Base-by-base conservation (phyloP, 2,113 vertebrate genomes). In the Hippocampus guttulatus region DNA sequence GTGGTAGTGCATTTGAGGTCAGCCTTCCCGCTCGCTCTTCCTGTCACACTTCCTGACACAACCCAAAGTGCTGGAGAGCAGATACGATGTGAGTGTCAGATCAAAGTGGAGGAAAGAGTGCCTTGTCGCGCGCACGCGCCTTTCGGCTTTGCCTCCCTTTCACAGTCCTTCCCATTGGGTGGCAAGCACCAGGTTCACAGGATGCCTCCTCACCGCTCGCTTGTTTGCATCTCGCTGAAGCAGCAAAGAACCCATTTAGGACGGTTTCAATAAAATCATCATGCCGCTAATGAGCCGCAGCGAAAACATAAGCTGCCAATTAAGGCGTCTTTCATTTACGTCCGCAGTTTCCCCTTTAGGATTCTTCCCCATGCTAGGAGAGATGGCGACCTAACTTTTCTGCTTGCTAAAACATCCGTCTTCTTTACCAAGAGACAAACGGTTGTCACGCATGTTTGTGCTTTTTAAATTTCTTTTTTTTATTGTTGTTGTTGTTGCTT, bases 301-400 rank as follows among this genome's bases (percentile, higher is more conserved):
- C 27, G 9, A 80, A 81, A 88, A 84, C 76, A 84, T 87, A 87
- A 88, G 84, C 83, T 79, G 71, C 70, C 73, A 87, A 87, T 88
- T 89, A 85, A 67, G 70, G 71, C 67, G 15, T 84, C 52, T 69
- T 80, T 84, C 62, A 71, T 80, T 80, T 78, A 75, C 83, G 79
- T 54, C 52, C 58, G 54, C 67, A 41, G 74, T 87, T 83, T 83
- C 30, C 65, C 61, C 25, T 87, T 84, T 87, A 73, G 71, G 79
- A 61, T 0, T 3, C n/a, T 72, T 78, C 75, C 75, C 74, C 4
- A 7, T 38, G 33, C 33, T 38, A 38, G 33, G 52, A 77, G 67
- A 12, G 61, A 41, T 68, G 61, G 40, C 68, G 10, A 67, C 67
- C 73, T 41, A 14, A 45, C 61, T 64, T 45, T 62, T 49, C 47